phyloP scores from a whole-genome alignment of 2,113 vertebrate genomes.

The Ochotona curzoniae region DNA sequence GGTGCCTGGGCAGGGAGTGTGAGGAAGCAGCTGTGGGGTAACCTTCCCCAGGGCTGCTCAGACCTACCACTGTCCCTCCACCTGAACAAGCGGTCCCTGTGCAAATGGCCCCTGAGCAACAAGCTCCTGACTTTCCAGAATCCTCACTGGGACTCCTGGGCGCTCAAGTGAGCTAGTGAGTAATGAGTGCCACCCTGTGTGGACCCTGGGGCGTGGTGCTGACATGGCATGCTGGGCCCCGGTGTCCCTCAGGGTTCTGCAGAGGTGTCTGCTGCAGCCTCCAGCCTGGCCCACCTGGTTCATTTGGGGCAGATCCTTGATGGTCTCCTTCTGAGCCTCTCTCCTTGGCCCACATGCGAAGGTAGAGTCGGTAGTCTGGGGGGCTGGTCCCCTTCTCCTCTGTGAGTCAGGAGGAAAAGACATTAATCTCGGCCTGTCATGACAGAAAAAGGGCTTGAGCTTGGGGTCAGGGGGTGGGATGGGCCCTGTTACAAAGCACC shows the following conservation, averaged over 20 bases:
- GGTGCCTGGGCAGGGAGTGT: fast-evolving
- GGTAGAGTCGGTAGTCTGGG: slow-evolving; percentile 96
- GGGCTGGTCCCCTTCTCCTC: slow-evolving; percentile 90
- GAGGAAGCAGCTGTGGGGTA: neutral
- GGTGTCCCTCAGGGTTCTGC: neutral
- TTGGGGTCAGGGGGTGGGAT: neutral
- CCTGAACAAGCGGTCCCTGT: neutral
- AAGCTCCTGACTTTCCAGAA: neutral
- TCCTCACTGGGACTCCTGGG: neutral
- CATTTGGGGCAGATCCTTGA: slow-evolving; percentile 97
- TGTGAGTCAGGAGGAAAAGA: slow-evolving; percentile 76
- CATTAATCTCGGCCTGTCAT: slow-evolving; percentile 49
- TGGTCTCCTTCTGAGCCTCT: slow-evolving; percentile 93
- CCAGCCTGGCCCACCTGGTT: slow-evolving; percentile 91
- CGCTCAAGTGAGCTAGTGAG: neutral
- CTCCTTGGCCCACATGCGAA: slow-evolving; percentile 96
- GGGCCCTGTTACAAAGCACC: neutral
- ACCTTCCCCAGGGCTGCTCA: neutral
- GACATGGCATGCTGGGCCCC: neutral
- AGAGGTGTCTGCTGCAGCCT: neutral
- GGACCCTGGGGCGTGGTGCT: neutral
- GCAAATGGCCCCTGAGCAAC: neutral
- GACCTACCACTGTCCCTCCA: fast-evolving
- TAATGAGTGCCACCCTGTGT: neutral
- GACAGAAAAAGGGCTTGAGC: neutral